Conservation (phyloP, 2,797 vertebrate species). For the Lerista edwardsae region DNA sequence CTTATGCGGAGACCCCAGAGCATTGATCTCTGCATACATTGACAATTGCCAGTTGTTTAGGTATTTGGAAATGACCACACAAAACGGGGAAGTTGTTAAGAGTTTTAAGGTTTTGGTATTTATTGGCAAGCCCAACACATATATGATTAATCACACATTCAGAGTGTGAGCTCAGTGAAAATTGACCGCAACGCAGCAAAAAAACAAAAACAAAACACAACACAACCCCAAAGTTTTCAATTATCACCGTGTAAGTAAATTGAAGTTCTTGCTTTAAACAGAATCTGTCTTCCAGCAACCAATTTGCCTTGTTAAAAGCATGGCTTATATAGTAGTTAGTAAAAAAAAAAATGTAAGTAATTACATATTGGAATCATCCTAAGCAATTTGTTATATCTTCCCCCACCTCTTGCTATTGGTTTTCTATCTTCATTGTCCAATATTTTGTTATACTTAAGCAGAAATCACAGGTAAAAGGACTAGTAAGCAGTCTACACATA, state of each 20-base stretch:
- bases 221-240: slow-evolving; percentile 72
- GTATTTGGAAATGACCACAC: slow-evolving; percentile 81
- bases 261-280: slow-evolving; percentile 76
- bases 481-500: slow-evolving; percentile 22
- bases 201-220: slow-evolving; percentile 41
- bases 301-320: slow-evolving; percentile 80
- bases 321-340: slow-evolving; percentile 81
- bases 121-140: slow-evolving; percentile 83
- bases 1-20: slow-evolving; percentile 80
- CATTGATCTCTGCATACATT: slow-evolving; percentile 84
- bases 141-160: slow-evolving; percentile 88
- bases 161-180: slow-evolving; percentile 78
- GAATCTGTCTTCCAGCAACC: slow-evolving; percentile 77
- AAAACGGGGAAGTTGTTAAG: slow-evolving; percentile 83
- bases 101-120: slow-evolving; percentile 81
- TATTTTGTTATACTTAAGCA: slow-evolving; percentile 69
- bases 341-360: slow-evolving; percentile 78
- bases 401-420: slow-evolving; percentile 51
- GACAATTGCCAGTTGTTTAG: slow-evolving; percentile 87
- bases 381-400: slow-evolving; percentile 59
- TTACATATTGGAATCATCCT: slow-evolving; percentile 72
- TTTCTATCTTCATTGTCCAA: slow-evolving; percentile 76
- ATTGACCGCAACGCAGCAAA: slow-evolving; percentile 81
- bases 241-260: slow-evolving; percentile 78
- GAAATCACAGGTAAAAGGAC: slow-evolving; percentile 58